Conservation (phyloP, 2,888 invertebrate species). For the Acrobasis repandana region DNA sequence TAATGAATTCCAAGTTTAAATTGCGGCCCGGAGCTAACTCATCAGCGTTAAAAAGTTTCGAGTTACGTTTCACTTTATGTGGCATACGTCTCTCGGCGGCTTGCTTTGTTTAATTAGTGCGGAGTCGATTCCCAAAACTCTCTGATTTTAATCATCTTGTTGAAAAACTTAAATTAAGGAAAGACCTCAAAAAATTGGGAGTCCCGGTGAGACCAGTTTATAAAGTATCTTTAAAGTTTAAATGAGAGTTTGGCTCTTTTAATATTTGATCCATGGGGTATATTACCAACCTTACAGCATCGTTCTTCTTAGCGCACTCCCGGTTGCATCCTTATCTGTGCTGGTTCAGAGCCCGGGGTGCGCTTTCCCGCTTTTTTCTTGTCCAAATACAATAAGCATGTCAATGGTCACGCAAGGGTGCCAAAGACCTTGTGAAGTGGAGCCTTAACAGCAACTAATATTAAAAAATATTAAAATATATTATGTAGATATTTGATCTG, state of each 20-base stretch:
- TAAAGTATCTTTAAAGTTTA: slow-evolving; percentile 15
- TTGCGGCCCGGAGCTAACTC: slow-evolving; percentile 65
- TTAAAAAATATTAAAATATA: too few species aligned
- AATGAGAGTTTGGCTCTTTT: slow-evolving; percentile 14
- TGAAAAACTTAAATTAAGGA: slow-evolving; percentile 41
- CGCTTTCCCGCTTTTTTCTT: too few species aligned
- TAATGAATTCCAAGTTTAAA: slow-evolving; percentile 72
- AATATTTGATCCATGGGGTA: slow-evolving; percentile 16
- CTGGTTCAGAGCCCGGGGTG: too few species aligned
- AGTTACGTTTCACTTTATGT: slow-evolving; percentile 48
- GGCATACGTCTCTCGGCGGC: slow-evolving; percentile 51
- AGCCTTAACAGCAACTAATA: too few species aligned
- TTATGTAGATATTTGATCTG: not conserved
- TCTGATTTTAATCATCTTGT: slow-evolving; percentile 49
- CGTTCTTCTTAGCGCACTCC: too few species aligned
- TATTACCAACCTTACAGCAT: not conserved
- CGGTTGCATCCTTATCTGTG: too few species aligned
- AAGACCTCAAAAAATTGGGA: slow-evolving; percentile 28
- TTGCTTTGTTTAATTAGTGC: slow-evolving; percentile 64
- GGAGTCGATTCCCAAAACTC: slow-evolving; percentile 45
- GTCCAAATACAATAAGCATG: too few species aligned
- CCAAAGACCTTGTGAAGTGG: too few species aligned
- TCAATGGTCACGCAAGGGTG: too few species aligned
- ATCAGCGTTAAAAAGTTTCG: slow-evolving; percentile 71
- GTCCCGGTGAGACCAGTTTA: slow-evolving; percentile 13